These are phyloP conservation scores for Pyralis farinalis DNA, from an alignment of 2,888 invertebrate species.

Conservation along the genomic window DNA sequence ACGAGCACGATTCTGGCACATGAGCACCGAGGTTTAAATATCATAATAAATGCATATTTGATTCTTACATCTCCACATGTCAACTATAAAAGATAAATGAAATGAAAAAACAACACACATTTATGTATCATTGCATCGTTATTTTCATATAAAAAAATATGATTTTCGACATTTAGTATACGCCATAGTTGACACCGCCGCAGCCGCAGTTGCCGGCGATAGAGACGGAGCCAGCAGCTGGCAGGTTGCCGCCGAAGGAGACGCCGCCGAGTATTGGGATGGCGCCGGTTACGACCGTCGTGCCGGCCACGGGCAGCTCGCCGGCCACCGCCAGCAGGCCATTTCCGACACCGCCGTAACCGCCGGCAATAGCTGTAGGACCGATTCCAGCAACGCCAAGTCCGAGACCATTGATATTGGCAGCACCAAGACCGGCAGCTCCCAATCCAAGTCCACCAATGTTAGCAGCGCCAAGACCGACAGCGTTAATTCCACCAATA, in stretches of 20 bases:
- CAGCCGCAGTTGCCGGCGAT: conserved; percentile 42
- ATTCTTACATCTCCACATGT: no score
- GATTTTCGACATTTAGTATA: background rate
- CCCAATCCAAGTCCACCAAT: background rate
- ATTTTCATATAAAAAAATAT: no score
- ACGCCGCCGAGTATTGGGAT: conserved; percentile 44
- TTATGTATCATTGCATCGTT: no score
- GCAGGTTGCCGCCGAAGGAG: conserved; percentile 36
- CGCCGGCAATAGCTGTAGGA: conserved; percentile 14
- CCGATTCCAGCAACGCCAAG: conserved; percentile 13
- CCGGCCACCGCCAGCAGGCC: background rate
- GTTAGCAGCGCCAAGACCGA: conserved; percentile 5
- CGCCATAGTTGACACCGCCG: conserved; percentile 22
- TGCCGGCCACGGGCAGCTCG: conserved; percentile 21
- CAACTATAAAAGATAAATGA: no score
- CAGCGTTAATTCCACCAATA: background rate
- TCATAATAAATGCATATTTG: no score
- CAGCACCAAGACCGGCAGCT: conserved; percentile 2
- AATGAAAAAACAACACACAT: no score
- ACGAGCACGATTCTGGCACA: no score
- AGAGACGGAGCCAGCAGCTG: conserved; percentile 40
- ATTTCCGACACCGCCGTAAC: background rate
- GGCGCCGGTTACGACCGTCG: conserved; percentile 34
- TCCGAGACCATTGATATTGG: conserved; percentile 2
- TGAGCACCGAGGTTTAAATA: no score